Base-by-base conservation (phyloP, 2,113 vertebrate genomes). In the Spilogale gracilis region DNA sequence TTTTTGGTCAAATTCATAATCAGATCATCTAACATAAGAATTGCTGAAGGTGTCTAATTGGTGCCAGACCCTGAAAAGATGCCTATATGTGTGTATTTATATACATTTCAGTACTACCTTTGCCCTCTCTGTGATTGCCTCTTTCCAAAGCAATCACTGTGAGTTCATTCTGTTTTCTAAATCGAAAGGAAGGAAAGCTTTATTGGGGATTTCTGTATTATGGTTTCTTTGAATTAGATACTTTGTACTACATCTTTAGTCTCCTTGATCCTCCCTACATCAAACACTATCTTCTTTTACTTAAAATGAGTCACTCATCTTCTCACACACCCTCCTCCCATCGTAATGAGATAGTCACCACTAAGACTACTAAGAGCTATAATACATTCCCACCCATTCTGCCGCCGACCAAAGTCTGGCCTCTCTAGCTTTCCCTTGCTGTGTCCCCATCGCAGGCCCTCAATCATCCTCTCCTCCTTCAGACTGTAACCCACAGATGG, bases 291-390 rank as follows among this genome's bases (percentile, higher is more conserved):
- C 79, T 95, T 87, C 73, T 84, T 94, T 89, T 73, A 45, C 74
- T 96, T 65, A 54, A 92, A 81, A 81, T 87, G 73, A 96, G 38
- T 90, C 94, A 95, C 43, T 81, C 52, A 14, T 54, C 65, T 73
- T 96, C 85, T 83, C 56, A 52, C 76, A 92, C 32, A 38, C 7
- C 8, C 30, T 94, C 73, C 56, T 67, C 16, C 12, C 45, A 74
- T 32, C 52, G 27, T 17, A 73, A 69, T 16, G 85, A 88, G 30
- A 80, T 30, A 67, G 43, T 80, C 82, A 76, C 60, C 48, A 4
- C 45, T 32, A 87, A 95, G 61, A 94, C 56, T 14, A 3, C 61
- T 81, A 23, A 48, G 93, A 89, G 56, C 45, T 86, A 0, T 67
- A 52, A 93, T 25, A 18, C 54, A 73, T 85, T 60, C 52, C 48